phyloP scores from a whole-genome alignment of 2,113 vertebrate genomes.

The Phrynosoma blainvillii region DNA sequence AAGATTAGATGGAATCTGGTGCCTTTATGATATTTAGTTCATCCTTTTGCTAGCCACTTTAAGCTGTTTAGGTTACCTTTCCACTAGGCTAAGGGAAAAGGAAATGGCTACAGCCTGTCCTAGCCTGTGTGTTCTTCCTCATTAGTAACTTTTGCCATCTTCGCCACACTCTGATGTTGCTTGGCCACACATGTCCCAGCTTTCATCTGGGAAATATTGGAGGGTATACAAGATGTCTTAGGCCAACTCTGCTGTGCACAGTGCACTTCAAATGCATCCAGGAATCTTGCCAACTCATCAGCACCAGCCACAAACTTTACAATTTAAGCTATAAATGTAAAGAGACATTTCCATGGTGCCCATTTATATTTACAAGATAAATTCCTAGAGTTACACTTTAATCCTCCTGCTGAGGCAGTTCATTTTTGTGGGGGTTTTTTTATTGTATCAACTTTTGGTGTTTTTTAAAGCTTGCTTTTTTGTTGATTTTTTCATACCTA shows the following conservation, averaged over 20 bases:
- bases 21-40: too few relatives aligned
- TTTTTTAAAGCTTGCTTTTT: background rate
- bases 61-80: too few relatives aligned
- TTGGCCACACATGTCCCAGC: too few relatives aligned
- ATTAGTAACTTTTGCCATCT: too few relatives aligned
- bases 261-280: background rate
- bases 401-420: background rate
- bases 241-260: background rate
- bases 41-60: too few relatives aligned
- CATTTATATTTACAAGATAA: background rate
- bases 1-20: too few relatives aligned
- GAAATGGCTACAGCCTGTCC: too few relatives aligned
- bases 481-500: background rate
- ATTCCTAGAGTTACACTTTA: background rate
- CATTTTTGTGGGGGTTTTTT: background rate
- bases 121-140: too few relatives aligned
- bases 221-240: background rate
- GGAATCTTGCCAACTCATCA: too few relatives aligned
- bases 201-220: too few relatives aligned
- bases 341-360: background rate
- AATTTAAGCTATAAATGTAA: slow-evolving; percentile 14
- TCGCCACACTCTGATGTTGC: too few relatives aligned
- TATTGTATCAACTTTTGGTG: background rate
- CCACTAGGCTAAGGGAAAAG: too few relatives aligned
- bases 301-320: background rate